These are phyloP conservation scores for Lasioglossum villosulum DNA, from an alignment of 2,888 invertebrate genomes.

Conservation along the genomic window DNA sequence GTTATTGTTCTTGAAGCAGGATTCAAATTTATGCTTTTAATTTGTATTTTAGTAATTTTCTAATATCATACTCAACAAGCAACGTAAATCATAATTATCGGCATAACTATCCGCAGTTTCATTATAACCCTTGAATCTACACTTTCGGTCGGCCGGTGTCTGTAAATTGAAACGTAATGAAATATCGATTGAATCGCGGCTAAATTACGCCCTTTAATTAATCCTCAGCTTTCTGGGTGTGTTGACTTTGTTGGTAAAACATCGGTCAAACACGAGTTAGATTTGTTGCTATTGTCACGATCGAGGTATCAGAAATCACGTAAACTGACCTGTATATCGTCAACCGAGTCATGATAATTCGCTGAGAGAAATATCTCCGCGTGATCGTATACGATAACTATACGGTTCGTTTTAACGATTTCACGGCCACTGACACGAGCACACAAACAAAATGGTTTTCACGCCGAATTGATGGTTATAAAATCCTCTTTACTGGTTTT, in stretches of 20 bases:
- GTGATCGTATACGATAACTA: slow-evolving; percentile 26
- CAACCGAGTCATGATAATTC: slow-evolving; percentile 24
- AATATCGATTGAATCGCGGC: slow-evolving; percentile 8
- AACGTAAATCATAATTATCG: too few relatives aligned
- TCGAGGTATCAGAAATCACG: slow-evolving; percentile 31
- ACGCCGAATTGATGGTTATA: slow-evolving; percentile 15
- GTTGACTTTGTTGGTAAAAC: not conserved
- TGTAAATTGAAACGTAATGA: slow-evolving; percentile 16
- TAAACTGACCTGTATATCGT: slow-evolving; percentile 43
- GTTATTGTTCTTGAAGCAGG: not conserved
- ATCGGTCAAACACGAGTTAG: not conserved
- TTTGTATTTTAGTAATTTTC: too few relatives aligned
- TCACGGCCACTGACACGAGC: slow-evolving; percentile 21
- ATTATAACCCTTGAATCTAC: not conserved
- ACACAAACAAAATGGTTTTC: slow-evolving; percentile 37
- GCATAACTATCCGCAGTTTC: not conserved
- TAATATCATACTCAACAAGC: too few relatives aligned
- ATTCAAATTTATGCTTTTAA: not conserved
- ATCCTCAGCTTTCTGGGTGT: not conserved
- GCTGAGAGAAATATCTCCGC: slow-evolving; percentile 33
- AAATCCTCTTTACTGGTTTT: slow-evolving; percentile 7
- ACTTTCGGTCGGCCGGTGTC: not conserved
- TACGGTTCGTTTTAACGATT: slow-evolving; percentile 15
- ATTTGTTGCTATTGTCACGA: slow-evolving; percentile 25
- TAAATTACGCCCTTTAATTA: not conserved